phyloP scores from a whole-genome alignment of 30 jellyfish, hydroid and myxozoan genomes.

The Chironex yamaguchii region DNA sequence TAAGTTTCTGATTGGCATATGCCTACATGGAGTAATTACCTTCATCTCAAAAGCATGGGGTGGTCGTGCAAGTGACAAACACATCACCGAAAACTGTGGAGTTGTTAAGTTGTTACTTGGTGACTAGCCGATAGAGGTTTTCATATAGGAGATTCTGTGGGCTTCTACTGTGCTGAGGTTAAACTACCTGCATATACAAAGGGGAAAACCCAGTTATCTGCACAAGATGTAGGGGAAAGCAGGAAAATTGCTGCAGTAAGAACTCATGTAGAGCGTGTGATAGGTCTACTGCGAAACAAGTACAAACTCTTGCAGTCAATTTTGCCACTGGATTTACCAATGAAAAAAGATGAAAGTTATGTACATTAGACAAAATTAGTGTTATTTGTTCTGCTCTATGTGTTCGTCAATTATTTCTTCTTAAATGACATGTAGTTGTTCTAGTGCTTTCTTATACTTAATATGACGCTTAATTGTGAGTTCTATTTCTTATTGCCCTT shows the following conservation, averaged over 20 bases:
- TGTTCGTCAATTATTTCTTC: no score
- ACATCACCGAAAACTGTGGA: slow-evolving; percentile 14
- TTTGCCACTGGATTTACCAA: no score
- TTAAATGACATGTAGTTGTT: no score
- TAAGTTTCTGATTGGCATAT: slow-evolving; percentile 24
- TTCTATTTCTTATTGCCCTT: not conserved
- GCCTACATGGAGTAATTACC: slow-evolving; percentile 36
- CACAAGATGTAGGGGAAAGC: slow-evolving; percentile 34
- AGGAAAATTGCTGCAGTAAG: slow-evolving; percentile 59
- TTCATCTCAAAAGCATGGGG: slow-evolving; percentile 54
- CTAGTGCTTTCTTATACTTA: no score
- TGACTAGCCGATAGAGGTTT: slow-evolving; percentile 57
- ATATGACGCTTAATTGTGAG: no score
- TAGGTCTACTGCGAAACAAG: slow-evolving; percentile 35
- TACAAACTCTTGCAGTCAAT: no score
- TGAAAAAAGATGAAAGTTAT: no score
- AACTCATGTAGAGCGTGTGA: slow-evolving; percentile 57
- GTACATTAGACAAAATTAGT: no score
- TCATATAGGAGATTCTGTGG: slow-evolving; percentile 38
- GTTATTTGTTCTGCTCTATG: no score
- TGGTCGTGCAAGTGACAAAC: slow-evolving; percentile 50
- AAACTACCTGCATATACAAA: slow-evolving; percentile 42
- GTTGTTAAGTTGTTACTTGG: slow-evolving; percentile 48
- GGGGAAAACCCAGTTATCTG: slow-evolving; percentile 58
- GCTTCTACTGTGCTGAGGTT: slow-evolving; percentile 39